These are phyloP conservation scores for Thymelicus sylvestris DNA, from an alignment of 2,888 invertebrate genomes.

Conservation along the genomic window DNA sequence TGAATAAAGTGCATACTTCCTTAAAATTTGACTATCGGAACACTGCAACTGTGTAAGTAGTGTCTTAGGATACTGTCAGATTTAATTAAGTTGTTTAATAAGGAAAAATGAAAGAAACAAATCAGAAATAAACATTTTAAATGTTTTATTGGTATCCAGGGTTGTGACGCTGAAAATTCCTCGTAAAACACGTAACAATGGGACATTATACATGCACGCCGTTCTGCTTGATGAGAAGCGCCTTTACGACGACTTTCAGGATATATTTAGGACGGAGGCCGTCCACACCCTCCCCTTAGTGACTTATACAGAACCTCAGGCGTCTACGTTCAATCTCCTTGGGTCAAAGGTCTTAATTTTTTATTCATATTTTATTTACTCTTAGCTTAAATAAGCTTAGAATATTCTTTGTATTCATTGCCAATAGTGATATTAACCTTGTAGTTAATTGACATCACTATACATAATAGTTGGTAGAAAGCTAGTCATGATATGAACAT, in stretches of 20 bases:
- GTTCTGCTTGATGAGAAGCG: slow-evolving; percentile 84
- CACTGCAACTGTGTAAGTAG: slow-evolving; percentile 67
- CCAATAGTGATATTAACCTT: no score
- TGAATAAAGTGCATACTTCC: slow-evolving; percentile 85
- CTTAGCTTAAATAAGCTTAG: no score
- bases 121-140: not conserved
- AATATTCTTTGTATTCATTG: no score
- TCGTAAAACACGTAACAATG: slow-evolving; percentile 91
- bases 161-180: slow-evolving; percentile 89
- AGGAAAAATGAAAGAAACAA: no score
- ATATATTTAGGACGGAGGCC: slow-evolving; percentile 85
- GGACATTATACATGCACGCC: slow-evolving; percentile 92
- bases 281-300: slow-evolving; percentile 89
- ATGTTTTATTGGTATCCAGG: slow-evolving; percentile 69
- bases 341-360: slow-evolving; percentile 65
- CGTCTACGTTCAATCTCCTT: slow-evolving; percentile 89
- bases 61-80: not conserved
- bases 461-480: no score
- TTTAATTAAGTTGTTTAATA: not conserved
- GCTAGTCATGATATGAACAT: no score
- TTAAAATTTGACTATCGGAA: slow-evolving; percentile 88
- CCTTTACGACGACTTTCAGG: slow-evolving; percentile 81
- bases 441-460: no score
- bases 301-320: slow-evolving; percentile 89
- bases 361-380: slow-evolving; percentile 5